A percentile compares a stretch with the other conserved stretches of the same genome.
These are phyloP conservation scores for Phortica variegata DNA, from an alignment of 1,140 invertebrate genomes.

Conservation along the genomic window DNA sequence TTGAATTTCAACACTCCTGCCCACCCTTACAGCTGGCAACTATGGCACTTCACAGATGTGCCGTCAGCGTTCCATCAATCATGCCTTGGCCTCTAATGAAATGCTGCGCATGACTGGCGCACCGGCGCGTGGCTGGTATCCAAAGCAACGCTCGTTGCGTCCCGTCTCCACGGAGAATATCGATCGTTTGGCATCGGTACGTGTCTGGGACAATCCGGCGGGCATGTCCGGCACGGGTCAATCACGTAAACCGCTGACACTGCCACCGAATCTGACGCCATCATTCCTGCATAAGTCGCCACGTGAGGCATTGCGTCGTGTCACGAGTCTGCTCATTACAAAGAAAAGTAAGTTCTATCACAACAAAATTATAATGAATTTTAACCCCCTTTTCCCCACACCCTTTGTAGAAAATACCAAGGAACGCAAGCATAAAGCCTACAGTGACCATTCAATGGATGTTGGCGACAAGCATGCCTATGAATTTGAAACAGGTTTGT, in stretches of 20 bases:
- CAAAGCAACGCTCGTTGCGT: constrained; percentile 68
- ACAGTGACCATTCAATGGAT: constrained; percentile 40
- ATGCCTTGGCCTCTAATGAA: constrained; percentile 73
- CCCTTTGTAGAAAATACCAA: constrained; percentile 33
- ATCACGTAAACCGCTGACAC: constrained; percentile 71
- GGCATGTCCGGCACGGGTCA: constrained; percentile 50
- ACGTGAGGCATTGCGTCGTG: constrained; percentile 77
- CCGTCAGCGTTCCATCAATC: constrained; percentile 66
- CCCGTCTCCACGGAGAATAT: constrained; percentile 82
- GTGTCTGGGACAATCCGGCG: constrained; percentile 55
- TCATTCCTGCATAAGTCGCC: constrained; percentile 85
- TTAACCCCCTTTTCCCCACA: not conserved
- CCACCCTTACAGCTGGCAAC: constrained; percentile 34
- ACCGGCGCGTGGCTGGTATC: constrained; percentile 81
- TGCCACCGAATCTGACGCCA: constrained; percentile 79
- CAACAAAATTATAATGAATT: not conserved
- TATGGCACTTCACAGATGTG: constrained; percentile 61
- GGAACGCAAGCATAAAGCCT: constrained; percentile 46
- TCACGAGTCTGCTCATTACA: constrained; percentile 82
- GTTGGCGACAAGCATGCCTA: constrained; percentile 41
- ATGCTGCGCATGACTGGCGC: constrained; percentile 73
- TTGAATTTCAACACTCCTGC: too few relatives aligned
- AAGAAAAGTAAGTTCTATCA: constrained; percentile 58
- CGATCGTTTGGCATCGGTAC: constrained; percentile 64
- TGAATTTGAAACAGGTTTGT: constrained; percentile 40